These are phyloP conservation scores for Icerya purchasi DNA, from an alignment of 2,888 invertebrate genomes.

Conservation along the genomic window DNA sequence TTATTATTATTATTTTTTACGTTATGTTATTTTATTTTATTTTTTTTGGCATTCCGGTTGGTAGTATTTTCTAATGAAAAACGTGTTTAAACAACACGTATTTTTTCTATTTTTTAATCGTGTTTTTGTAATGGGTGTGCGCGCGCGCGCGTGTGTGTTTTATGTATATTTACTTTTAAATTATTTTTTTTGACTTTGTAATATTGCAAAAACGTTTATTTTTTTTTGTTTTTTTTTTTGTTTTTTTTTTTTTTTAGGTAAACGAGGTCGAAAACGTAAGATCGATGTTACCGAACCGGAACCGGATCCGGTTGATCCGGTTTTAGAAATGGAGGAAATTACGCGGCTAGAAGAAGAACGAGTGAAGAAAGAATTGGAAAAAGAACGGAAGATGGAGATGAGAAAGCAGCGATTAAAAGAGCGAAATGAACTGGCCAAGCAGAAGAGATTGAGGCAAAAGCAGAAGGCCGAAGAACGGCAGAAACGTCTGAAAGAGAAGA, in stretches of 20 bases:
- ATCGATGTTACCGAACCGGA: neutral
- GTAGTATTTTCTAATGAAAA: too few relatives aligned
- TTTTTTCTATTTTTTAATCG: neutral
- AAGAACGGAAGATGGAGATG: constrained; percentile 13
- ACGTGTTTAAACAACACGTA: too few relatives aligned
- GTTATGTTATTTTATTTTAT: too few relatives aligned
- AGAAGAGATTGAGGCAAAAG: constrained; percentile 14
- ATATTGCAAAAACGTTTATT: neutral
- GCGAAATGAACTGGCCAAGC: constrained; percentile 14
- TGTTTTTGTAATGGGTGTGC: too few relatives aligned
- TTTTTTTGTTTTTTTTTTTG: neutral
- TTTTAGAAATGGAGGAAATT: constrained; percentile 13
- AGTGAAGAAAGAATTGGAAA: constrained; percentile 14
- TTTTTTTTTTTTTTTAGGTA: neutral
- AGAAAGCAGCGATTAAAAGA: constrained; percentile 13
- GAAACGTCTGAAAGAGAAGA: constrained; percentile 14
- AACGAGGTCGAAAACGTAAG: constrained; percentile 8
- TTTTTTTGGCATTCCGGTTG: too few relatives aligned
- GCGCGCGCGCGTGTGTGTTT: too few relatives aligned
- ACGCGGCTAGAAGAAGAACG: constrained; percentile 14
- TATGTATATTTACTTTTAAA: too few relatives aligned
- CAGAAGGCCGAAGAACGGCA: constrained; percentile 16
- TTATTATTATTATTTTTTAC: too few relatives aligned
- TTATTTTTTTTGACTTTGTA: neutral
- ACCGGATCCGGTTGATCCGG: constrained; percentile 8